These are phyloP conservation scores for Hylaeus anthracinus DNA, from an alignment of 1,140 invertebrate genomes.

Conservation along the genomic window DNA sequence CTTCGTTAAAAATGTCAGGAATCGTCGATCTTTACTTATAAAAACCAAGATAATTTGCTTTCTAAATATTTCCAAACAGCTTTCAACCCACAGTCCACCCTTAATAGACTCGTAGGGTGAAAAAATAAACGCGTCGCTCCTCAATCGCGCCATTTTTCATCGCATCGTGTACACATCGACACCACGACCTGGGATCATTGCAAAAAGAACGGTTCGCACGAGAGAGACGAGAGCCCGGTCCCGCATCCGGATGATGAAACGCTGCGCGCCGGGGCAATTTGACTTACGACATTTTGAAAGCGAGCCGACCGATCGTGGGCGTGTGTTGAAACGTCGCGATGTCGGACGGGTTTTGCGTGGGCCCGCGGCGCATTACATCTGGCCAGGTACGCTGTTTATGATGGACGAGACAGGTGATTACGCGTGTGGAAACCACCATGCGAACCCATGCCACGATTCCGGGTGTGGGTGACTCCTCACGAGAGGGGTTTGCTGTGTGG, in stretches of 20 bases:
- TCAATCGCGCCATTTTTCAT: constrained; percentile 18
- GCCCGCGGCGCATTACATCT: constrained; percentile 77
- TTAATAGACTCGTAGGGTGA: neutral
- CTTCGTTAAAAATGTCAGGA: no score
- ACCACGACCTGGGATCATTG: neutral
- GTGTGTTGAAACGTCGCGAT: constrained; percentile 79
- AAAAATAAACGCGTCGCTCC: neutral
- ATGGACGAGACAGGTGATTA: constrained; percentile 81
- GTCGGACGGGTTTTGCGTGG: constrained; percentile 79
- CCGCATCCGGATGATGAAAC: constrained; percentile 74
- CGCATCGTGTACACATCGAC: neutral
- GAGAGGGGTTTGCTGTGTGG: neutral
- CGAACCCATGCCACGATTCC: constrained; percentile 19
- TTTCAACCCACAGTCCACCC: no score
- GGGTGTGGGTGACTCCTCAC: constrained; percentile 23
- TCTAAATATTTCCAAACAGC: no score
- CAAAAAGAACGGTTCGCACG: constrained; percentile 3
- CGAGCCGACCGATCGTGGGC: constrained; percentile 77
- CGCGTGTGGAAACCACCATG: constrained; percentile 78
- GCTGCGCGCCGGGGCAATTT: constrained; percentile 75
- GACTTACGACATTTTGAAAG: constrained; percentile 80
- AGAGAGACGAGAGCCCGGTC: constrained; percentile 8
- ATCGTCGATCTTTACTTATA: no score
- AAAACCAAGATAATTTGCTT: no score
- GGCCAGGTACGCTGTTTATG: constrained; percentile 72